Base-by-base conservation (phyloP, 2,888 invertebrate species). In the Horisme vitalbata region DNA sequence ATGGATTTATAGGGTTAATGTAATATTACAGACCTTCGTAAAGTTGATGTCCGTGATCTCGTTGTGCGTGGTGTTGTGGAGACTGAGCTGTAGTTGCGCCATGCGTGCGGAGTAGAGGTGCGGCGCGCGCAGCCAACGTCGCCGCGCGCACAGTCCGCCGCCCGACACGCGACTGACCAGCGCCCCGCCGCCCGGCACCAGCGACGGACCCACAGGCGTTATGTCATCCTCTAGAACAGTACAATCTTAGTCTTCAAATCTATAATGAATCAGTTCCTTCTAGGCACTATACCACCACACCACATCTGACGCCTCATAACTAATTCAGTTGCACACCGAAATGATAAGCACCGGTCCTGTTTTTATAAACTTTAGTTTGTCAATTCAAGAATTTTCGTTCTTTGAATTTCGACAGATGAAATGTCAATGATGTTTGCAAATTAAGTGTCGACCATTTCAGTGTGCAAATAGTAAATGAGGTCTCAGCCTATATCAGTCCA, bases 101-200 rank as follows among this genome's bases (percentile, higher is more conserved):
- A 98, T 96, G 55, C 90, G 89, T 3, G 93, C 91, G 5, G 96
- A 96, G 82, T 93, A 95, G 37, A 98, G 89, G 76, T 96, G 96
- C 9, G 95, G 95, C 24, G 93, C 91, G 59, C 97, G 92, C 0
- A 94, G 92, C 85, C 95, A 97, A 55, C 95, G 91, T 48, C 59
- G 35, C 11, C 86, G 75, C 2, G 93, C 90, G 45, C 91, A 86
- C 37, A 96, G 79, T 0, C 96, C 96, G 49, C 86, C 93, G 3
- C 94, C 94, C 57, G 89, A 87, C 54, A 96, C 93, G 81, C 94
- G 94, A 55, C 94, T 93, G 6, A 97, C 67, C 43, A 96, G 81
- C 70, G 91, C 92, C 2, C 89, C 75, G 3, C 94, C 90, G 7
- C 21, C 92, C 90, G 7, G 93, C 91, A 39, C 91, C 78, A 2